Base-by-base conservation (phyloP, 92 coral and sea anemone genomes). In the Parazoanthus swiftii region DNA sequence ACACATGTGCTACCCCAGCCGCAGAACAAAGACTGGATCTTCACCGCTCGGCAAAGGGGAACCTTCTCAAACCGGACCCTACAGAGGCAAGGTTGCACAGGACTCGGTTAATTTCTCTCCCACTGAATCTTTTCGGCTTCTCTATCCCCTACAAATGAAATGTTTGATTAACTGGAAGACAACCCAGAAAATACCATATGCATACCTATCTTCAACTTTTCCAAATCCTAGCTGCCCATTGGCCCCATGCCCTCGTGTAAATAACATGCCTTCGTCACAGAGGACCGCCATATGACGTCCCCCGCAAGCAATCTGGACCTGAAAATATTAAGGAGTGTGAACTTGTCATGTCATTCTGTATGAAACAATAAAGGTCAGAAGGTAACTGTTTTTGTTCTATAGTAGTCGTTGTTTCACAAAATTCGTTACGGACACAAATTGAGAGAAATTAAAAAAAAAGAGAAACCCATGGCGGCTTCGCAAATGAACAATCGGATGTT, bases 201-300 rank as follows among this genome's bases (percentile, higher is more conserved):
- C 14, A 48, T 78, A 78, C 82, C 82, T 78, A 74, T 74, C 82
- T 78, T 86, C 76, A n/a, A 91, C 59, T 54, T 51, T 72, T 66
- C 94, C 94, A 88, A 65, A 79, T 18, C 96, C 96, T 82, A 93
- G 46, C 80, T 93, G 96, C 14, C 92, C 96, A 20, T 82, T 75
- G 38, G 42, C 21, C 5, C 94, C 94, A 74, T 65, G 72, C 21
- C 96, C 96, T 20, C 90, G 88, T 10, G 96, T 90, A 71, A 63
- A 90, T 26, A 93, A 51, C 29, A 21, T 46, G 59, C 96, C 94
- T 48, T 58, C 86, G 75, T 92, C 90, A 84, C 91, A 86, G 67
- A 93, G 74, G 36, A 93, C 96, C 43, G 85, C 94, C 56, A 85
- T 67, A 68, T 93, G 96, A 71, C 39, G 78, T 26, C 86, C 85